These are phyloP conservation scores for Melanotus villosus DNA, from an alignment of 2,888 invertebrate genomes.

Conservation along the genomic window DNA sequence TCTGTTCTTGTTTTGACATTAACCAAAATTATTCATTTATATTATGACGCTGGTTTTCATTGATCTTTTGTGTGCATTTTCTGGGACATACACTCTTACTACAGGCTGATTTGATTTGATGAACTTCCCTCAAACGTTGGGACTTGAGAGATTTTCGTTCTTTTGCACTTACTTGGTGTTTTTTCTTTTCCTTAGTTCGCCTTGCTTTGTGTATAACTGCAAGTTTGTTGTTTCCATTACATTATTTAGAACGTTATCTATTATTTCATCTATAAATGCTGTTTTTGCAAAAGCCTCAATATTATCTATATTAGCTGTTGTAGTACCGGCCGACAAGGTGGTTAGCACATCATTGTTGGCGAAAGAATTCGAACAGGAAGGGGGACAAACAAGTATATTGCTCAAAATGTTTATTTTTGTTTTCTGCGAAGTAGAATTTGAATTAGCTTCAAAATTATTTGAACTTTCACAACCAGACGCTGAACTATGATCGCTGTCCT, in stretches of 20 bases:
- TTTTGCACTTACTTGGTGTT: not conserved
- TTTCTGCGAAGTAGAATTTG: not conserved
- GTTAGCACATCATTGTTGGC: not conserved
- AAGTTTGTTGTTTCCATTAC: not conserved
- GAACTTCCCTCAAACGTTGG: not conserved
- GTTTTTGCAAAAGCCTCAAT: too few relatives aligned
- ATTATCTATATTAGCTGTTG: too few relatives aligned
- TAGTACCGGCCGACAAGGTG: too few relatives aligned
- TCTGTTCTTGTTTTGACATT: not conserved
- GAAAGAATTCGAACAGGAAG: not conserved
- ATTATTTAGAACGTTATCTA: not conserved
- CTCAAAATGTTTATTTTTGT: conserved; percentile 1
- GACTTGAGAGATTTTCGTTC: not conserved
- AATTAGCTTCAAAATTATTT: not conserved
- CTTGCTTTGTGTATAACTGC: not conserved
- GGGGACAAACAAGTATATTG: not conserved
- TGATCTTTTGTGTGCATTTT: not conserved
- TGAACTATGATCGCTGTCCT: not conserved
- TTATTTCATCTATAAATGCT: not conserved
- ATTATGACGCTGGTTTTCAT: not conserved
- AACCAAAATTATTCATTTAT: not conserved
- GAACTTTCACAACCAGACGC: too few relatives aligned
- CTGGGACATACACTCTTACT: not conserved
- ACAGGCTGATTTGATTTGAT: not conserved
- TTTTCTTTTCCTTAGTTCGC: not conserved